Evolutionary conservation across 2,888 invertebrate genomes (phyloP).

Genomic region (Geotrupes spiniger): DNA sequence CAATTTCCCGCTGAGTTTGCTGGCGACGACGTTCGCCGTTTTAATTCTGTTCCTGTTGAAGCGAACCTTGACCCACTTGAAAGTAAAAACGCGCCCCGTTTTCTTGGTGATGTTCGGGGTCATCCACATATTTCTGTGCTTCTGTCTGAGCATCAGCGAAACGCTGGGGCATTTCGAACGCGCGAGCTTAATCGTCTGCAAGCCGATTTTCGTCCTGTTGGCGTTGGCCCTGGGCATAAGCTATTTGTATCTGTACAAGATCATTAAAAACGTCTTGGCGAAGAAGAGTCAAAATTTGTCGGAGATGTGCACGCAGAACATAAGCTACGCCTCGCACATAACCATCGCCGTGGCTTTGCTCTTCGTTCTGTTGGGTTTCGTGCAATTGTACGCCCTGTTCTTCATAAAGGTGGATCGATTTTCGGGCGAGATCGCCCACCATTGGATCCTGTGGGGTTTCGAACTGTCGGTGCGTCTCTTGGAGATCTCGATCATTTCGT

Average conservation of each 20-base stretch:
- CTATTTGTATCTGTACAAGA: slow-evolving; percentile 81
- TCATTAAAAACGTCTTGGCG: slow-evolving; percentile 69
- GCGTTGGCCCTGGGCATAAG: slow-evolving; percentile 80
- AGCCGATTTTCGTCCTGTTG: slow-evolving; percentile 81
- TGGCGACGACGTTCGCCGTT: slow-evolving; percentile 87
- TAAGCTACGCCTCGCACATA: slow-evolving; percentile 85
- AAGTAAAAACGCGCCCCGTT: slow-evolving; percentile 67
- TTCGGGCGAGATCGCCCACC: slow-evolving; percentile 63
- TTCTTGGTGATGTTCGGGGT: slow-evolving; percentile 76
- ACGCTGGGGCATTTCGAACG: slow-evolving; percentile 49
- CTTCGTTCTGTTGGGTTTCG: slow-evolving; percentile 76
- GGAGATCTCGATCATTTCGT: slow-evolving; percentile 83
- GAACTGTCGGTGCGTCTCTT: slow-evolving; percentile 81
- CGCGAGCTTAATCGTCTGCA: slow-evolving; percentile 66
- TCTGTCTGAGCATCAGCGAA: slow-evolving; percentile 78
- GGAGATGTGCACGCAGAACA: slow-evolving; percentile 71
- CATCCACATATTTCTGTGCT: slow-evolving; percentile 75
- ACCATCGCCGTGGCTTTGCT: slow-evolving; percentile 83
- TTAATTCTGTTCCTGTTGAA: slow-evolving; percentile 81
- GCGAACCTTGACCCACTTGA: slow-evolving; percentile 69
- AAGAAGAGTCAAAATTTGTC: slow-evolving; percentile 77
- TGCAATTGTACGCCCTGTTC: slow-evolving; percentile 80
- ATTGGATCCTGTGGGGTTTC: slow-evolving; percentile 92
- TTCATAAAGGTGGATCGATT: slow-evolving; percentile 55
- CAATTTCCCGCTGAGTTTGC: slow-evolving; percentile 80